A percentile compares a stretch with the other conserved stretches of the same genome.
Conservation (phyloP, 1,140 invertebrate genomes). For the Drosophila athabasca region DNA sequence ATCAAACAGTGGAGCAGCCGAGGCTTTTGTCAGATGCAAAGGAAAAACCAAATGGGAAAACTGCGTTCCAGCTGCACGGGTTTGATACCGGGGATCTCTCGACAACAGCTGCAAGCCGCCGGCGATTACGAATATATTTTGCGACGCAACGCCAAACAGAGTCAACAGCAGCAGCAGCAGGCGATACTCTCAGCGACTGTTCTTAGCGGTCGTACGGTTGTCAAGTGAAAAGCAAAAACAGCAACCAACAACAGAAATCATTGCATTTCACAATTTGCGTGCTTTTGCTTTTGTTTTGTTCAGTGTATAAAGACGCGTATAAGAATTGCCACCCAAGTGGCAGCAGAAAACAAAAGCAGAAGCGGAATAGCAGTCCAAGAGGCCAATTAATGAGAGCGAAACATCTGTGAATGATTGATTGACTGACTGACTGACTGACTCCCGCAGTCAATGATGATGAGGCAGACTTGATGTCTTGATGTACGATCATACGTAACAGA, state of each 20-base stretch:
- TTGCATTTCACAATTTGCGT: conserved; percentile 20
- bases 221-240: conserved; percentile 10
- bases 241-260: conserved; percentile 11
- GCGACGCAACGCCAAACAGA: no score
- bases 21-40: neutral
- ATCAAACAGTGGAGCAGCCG: neutral
- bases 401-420: conserved; percentile 9
- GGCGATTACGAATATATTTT: no score
- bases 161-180: no score
- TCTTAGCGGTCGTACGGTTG: conserved; percentile 1
- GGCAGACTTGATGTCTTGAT: no score
- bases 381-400: no score
- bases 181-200: no score
- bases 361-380: neutral
- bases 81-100: no score
- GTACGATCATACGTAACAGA: no score
- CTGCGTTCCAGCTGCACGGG: no score
- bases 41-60: no score
- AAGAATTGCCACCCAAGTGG: conserved; percentile 49
- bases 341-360: conserved; percentile 45
- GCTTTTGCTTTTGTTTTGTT: conserved; percentile 12
- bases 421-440: neutral
- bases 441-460: no score
- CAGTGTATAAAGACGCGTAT: conserved; percentile 10
- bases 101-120: no score